phyloP scores from a whole-genome alignment of 2,797 vertebrate genomes.

The Coreius guichenoti region DNA sequence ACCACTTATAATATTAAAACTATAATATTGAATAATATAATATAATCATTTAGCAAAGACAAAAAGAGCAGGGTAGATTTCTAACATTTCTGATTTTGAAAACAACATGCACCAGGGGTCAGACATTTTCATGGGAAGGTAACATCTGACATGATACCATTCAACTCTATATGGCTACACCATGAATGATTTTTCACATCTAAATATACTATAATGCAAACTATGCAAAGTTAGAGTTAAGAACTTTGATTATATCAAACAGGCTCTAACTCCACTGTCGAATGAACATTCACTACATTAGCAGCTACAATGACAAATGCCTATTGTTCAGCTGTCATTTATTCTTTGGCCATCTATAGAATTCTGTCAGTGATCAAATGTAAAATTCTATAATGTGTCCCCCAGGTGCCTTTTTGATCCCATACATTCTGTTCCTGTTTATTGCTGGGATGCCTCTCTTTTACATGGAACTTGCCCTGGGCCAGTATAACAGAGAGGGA shows the following conservation, averaged over 20 bases:
- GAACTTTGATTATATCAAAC: neutral
- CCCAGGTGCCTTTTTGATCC: conserved; percentile 97
- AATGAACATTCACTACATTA: neutral
- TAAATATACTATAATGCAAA: neutral
- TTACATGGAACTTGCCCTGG: conserved; percentile 98
- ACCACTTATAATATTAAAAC: neutral
- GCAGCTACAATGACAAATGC: neutral
- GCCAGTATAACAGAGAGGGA: conserved; percentile 97
- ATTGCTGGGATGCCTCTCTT: conserved; percentile 99
- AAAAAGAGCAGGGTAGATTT: neutral
- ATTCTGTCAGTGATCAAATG: neutral
- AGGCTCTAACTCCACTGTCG: neutral
- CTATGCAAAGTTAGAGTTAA: neutral
- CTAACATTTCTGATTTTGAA: neutral
- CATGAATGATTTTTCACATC: neutral
- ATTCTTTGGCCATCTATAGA: neutral
- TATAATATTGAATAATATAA: neutral
- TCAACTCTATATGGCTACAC: neutral
- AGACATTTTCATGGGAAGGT: neutral
- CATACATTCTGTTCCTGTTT: conserved; percentile 94
- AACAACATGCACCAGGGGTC: neutral
- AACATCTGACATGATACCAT: neutral
- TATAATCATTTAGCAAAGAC: neutral
- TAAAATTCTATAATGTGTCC: conserved; percentile 24
- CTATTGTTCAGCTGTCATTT: neutral